Evolutionary conservation across 2,797 vertebrate genomes (phyloP), one percentile per base, ranked within the genome.

Genomic region (Podarcis lilfordi): DNA sequence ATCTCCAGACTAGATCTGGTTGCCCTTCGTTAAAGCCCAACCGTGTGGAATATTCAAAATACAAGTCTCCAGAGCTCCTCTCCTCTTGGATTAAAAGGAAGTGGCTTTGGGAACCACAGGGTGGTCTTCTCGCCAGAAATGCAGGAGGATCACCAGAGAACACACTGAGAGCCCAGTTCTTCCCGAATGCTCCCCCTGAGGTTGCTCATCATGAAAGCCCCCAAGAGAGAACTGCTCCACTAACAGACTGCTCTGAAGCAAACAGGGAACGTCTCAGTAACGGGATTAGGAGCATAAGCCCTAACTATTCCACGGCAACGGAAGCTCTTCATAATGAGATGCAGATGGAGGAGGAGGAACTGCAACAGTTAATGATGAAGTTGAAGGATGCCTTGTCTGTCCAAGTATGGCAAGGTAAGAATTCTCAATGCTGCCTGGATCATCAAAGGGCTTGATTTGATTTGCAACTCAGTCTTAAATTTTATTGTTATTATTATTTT

Each of bases 291-390:
- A 74, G 66, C 32, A 35, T 15, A 68, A 27, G 59, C 85, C 37
- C 80, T 80, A 40, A 11, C 85, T 43, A 8, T 89, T 43, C 88
- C 61, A 1, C 77, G 23, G 23, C 35, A 76, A 64, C 29, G 27
- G 88, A 91, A 69, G 29, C 71, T 35, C n/a, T 1, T 72, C 21
- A n/a, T 69, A 50, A 79, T 27, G 76, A 72, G 76, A 86, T 86
- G 2, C 85, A 94, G 74, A 59, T 69, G 79, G 72, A 95, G 72
- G 95, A 97, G 89, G 84, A 94, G 19, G 92, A 97, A 85, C 91
- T 98, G 21, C 95, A 95, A 89, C 94, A 97, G 45, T 88, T 98
- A 0, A 89, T 97, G 75, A 95, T 96, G 78, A 96, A 94, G 91
- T 95, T 99, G 89, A 97, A 96, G 91, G 88, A 93, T n/a, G 89